phyloP scores from a whole-genome alignment of 2,888 invertebrate species.

The Hydroisotoma schaefferi region DNA sequence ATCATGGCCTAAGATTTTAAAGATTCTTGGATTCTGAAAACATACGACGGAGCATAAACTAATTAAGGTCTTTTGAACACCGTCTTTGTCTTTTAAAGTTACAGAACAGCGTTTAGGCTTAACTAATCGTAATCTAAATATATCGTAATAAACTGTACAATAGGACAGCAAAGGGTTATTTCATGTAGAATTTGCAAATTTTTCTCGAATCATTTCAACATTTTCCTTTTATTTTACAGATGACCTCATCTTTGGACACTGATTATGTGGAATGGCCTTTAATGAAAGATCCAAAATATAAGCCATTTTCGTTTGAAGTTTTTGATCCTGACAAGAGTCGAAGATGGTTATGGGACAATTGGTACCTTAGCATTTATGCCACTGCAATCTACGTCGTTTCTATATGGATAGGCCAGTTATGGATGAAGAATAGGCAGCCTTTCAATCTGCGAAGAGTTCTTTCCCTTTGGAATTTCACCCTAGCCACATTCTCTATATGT shows the following conservation, averaged over 20 bases:
- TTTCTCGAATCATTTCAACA: neutral
- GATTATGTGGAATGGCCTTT: slow-evolving; percentile 39
- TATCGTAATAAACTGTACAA: too few species aligned
- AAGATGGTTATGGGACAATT: slow-evolving; percentile 38
- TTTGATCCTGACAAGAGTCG: slow-evolving; percentile 36
- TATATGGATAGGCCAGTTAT: slow-evolving; percentile 31
- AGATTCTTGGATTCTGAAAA: too few species aligned
- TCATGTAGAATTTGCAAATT: too few species aligned
- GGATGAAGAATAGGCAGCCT: slow-evolving; percentile 35
- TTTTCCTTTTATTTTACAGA: slow-evolving; percentile 17
- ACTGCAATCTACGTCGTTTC: slow-evolving; percentile 29
- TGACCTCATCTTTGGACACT: slow-evolving; percentile 28
- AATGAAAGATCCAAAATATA: slow-evolving; percentile 35
- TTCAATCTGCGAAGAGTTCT: slow-evolving; percentile 27
- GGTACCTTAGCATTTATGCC: slow-evolving; percentile 38
- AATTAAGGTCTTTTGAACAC: too few species aligned
- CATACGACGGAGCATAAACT: too few species aligned
- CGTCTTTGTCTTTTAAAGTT: too few species aligned
- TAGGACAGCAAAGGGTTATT: too few species aligned
- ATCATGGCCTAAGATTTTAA: too few species aligned
- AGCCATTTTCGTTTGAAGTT: slow-evolving; percentile 36
- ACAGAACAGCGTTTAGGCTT: too few species aligned
- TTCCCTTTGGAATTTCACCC: slow-evolving; percentile 33
- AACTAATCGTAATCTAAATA: too few species aligned
- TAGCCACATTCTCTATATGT: slow-evolving; percentile 36